Base-by-base conservation (phyloP, 2,888 invertebrate species). In the Synanthedon vespiformis region DNA sequence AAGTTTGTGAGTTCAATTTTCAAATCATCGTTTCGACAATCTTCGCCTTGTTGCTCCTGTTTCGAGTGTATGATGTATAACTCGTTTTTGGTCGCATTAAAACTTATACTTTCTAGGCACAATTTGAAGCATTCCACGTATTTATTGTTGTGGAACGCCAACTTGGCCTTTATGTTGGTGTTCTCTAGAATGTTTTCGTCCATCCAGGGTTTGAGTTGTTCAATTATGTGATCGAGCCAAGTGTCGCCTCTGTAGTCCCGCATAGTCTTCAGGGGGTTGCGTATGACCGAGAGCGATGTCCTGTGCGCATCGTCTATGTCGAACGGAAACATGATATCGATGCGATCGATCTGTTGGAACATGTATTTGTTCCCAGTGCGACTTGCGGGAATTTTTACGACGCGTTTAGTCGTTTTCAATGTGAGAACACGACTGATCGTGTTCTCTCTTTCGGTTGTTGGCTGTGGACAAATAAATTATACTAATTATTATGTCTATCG, bases 391-490 rank as follows among this genome's bases (percentile, higher is more conserved):
- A 93, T 88, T 72, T 92, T 92, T 48, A 93, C 90, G 3, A 93
- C 89, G n/a, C 93, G 88, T 69, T 91, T 92, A 0, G 92, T 92
- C 8, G 92, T 92, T 69, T 92, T 92, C 72, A 93, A 89, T 74
- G 92, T 88, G 22, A 93, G 89, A 10, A 93, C 89, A 50, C 91
- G 89, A 52, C 89, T 85, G 34, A 81, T 87, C 51, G 83, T 85
- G 59, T 89, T 85, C 52, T 90, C 90, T 56, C 90, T 90, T 16
- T 89, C 89, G 49, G 85, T 80, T 58, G 81, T 82, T 3, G 88
- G 89, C 70, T 92, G 72, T 78, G 92, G 18, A 11, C 6, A 48
- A 34, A 34, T 6, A 34, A 34, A 34, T 34, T 27, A 27, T 8
- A 27, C 8, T 6, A 6, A 6, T 27, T 8, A 27, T 27, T 6